phyloP scores from a whole-genome alignment of 2,113 vertebrate species.

The Oncorhynchus gorbuscha region DNA sequence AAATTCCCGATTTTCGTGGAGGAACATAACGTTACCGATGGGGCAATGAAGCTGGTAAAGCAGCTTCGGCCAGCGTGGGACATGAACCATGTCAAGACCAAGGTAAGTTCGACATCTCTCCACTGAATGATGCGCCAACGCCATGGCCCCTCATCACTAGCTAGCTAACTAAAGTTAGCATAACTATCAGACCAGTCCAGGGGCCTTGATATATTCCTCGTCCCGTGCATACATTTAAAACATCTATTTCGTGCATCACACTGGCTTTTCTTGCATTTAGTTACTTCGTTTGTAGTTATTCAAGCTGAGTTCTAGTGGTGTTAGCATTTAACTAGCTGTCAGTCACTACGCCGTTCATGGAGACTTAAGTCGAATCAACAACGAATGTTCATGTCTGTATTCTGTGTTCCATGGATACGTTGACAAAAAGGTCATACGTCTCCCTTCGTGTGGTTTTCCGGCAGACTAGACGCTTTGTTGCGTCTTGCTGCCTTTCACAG shows the following conservation, averaged over 20 bases:
- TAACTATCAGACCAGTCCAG: not conserved
- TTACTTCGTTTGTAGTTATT: not conserved
- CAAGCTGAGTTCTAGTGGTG: not conserved
- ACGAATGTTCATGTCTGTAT: not conserved
- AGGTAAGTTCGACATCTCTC: constrained; percentile 72
- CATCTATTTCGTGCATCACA: not conserved
- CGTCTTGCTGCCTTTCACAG: no score
- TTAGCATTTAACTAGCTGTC: constrained; percentile 1
- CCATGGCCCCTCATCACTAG: constrained; percentile 35
- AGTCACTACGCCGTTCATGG: not conserved
- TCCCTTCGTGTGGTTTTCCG: no score
- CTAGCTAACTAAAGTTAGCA: constrained; percentile 6
- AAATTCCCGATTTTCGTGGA: constrained; percentile 86
- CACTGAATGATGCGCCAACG: not conserved
- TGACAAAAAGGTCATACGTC: not conserved
- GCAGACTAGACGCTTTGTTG: no score
- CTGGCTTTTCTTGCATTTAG: no score
- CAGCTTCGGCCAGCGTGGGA: constrained; percentile 89
- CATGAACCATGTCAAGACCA: constrained; percentile 78
- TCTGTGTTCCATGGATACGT: not conserved
- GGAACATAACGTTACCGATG: constrained; percentile 82
- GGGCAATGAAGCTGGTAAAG: constrained; percentile 84
- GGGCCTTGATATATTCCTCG: not conserved
- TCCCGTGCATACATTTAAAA: not conserved
- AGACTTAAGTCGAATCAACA: not conserved